These are phyloP conservation scores for Phoebastria nigripes DNA, from an alignment of 2,797 vertebrate species.

Conservation along the genomic window DNA sequence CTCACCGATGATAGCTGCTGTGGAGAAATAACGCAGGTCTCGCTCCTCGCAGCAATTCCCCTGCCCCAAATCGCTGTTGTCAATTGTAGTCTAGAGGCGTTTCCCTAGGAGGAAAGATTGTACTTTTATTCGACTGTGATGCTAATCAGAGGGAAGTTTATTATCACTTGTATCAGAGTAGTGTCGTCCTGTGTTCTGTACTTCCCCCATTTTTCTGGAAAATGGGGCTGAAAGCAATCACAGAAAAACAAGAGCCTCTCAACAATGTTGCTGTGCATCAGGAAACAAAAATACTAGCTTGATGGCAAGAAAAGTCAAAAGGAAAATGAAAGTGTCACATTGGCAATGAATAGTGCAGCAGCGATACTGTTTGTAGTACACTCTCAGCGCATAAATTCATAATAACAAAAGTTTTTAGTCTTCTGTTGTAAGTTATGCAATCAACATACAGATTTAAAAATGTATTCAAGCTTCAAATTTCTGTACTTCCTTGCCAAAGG, in stretches of 20 bases:
- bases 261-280: neutral
- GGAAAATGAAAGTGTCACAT: neutral
- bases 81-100: neutral
- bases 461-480: neutral
- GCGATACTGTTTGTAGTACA: neutral
- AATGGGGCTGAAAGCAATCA: neutral
- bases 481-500: neutral
- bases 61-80: neutral
- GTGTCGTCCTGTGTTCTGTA: fast-evolving
- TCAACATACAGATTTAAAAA: neutral
- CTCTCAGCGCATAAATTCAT: neutral
- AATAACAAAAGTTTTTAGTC: neutral
- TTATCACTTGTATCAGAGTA: neutral
- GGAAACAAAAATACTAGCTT: neutral
- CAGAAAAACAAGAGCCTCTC: neutral
- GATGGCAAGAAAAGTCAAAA: neutral
- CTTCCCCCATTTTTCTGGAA: neutral
- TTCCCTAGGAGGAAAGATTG: neutral
- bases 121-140: neutral
- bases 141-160: neutral
- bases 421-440: neutral
- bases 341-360: neutral
- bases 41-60: fast-evolving
- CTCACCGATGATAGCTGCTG: neutral
- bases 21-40: neutral